A percentile compares a stretch with the other conserved stretches of the same genome.
Conservation (phyloP, 1,140 invertebrate genomes). For the Drosophila truncata region DNA sequence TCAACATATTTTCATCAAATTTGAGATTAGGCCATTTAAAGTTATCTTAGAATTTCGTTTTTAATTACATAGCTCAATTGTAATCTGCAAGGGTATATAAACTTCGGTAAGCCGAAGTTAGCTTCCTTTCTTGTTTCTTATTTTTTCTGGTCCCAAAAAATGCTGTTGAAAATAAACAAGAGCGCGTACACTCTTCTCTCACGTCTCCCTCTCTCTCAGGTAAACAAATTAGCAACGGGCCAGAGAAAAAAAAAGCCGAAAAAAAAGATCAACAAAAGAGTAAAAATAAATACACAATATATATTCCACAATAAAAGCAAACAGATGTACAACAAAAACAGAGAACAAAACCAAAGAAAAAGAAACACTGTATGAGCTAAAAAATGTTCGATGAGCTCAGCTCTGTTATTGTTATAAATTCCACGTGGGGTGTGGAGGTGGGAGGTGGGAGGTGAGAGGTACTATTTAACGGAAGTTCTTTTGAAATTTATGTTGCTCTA, state of each 20-base stretch:
- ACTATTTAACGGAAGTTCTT: slow-evolving; percentile 45
- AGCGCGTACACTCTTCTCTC: slow-evolving; percentile 20
- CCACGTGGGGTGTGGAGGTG: not conserved
- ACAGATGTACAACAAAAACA: slow-evolving; percentile 59
- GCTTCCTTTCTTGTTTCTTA: slow-evolving; percentile 21
- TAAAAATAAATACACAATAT: slow-evolving; percentile 52
- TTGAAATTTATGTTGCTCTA: slow-evolving; percentile 48
- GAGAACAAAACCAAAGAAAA: slow-evolving; percentile 14
- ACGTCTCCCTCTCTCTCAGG: slow-evolving; percentile 37
- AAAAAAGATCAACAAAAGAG: slow-evolving; percentile 40
- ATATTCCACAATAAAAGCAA: slow-evolving; percentile 60
- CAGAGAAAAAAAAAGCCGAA: slow-evolving; percentile 38
- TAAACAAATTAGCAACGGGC: slow-evolving; percentile 70
- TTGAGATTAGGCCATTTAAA: too few relatives aligned
- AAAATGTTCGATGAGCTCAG: slow-evolving; percentile 74
- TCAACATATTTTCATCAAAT: too few relatives aligned
- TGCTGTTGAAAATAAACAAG: slow-evolving; percentile 64
- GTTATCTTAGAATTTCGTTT: too few relatives aligned
- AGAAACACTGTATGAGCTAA: slow-evolving; percentile 45
- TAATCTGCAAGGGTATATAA: too few relatives aligned
- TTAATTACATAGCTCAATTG: too few relatives aligned
- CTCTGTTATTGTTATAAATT: slow-evolving; percentile 63
- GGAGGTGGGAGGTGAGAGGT: not conserved
- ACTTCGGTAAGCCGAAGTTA: too few relatives aligned
- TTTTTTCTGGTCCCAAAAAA: slow-evolving; percentile 42